A percentile compares a stretch with the other conserved stretches of the same genome.
phyloP scores from a whole-genome alignment of 2,888 invertebrate species.

The Cyclophora albipunctata region DNA sequence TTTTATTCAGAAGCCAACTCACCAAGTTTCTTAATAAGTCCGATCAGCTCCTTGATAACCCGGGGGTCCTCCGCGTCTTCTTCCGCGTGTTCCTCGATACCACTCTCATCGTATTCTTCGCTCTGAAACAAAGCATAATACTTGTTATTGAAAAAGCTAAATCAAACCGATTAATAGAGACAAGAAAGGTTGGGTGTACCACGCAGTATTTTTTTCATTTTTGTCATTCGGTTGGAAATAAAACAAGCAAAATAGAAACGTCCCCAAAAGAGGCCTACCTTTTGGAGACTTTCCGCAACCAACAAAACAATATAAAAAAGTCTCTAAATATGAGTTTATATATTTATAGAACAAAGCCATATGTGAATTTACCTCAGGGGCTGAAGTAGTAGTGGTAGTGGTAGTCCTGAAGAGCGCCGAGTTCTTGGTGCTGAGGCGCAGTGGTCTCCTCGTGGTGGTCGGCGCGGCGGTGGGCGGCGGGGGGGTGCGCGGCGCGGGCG shows the following conservation, averaged over 20 bases:
- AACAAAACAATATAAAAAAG: too few relatives aligned
- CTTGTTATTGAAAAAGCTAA: too few relatives aligned
- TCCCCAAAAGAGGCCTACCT: too few relatives aligned
- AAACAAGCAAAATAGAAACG: too few relatives aligned
- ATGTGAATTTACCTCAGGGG: constrained; percentile 41
- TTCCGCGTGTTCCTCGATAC: constrained; percentile 33
- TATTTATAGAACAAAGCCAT: too few relatives aligned
- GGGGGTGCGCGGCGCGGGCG: constrained; percentile 52
- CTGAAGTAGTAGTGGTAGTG: constrained; percentile 54
- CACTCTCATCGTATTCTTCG: constrained; percentile 46
- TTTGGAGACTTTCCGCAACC: too few relatives aligned
- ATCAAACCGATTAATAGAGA: too few relatives aligned
- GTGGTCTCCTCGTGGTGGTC: constrained; percentile 56
- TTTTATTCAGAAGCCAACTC: constrained; percentile 19
- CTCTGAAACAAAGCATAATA: constrained; percentile 18
- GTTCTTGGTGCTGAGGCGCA: constrained; percentile 60
- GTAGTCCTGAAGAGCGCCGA: constrained; percentile 57
- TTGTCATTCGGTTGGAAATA: too few relatives aligned
- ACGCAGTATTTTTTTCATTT: too few relatives aligned
- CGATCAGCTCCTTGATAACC: constrained; percentile 88
- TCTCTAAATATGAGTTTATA: too few relatives aligned
- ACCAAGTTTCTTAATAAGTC: constrained; percentile 90
- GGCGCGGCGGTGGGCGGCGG: constrained; percentile 56
- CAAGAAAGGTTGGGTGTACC: too few relatives aligned
- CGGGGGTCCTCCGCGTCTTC: constrained; percentile 81